Evolutionary conservation across 2,888 invertebrate species (phyloP).

Genomic region (Rambutsinella grinnellia): DNA sequence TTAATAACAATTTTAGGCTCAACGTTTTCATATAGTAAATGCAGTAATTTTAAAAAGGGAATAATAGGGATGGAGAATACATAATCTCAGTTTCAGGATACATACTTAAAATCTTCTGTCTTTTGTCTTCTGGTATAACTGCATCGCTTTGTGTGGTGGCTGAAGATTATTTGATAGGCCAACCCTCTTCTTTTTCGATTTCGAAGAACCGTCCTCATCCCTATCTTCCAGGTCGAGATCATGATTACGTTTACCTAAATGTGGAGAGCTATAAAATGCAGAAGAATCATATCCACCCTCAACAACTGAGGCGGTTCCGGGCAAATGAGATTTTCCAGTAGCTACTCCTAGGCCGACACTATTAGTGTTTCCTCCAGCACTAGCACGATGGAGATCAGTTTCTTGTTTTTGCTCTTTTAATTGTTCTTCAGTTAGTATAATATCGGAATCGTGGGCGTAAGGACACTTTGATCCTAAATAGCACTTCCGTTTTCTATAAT

Average conservation of each 20-base stretch:
- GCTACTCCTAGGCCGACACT: neutral
- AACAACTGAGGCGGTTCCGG: conserved; percentile 29
- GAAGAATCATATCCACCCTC: conserved; percentile 38
- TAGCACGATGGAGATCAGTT: conserved; percentile 26
- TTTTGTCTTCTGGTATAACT: conserved; percentile 36
- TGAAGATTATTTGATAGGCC: conserved; percentile 34
- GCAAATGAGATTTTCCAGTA: conserved; percentile 12
- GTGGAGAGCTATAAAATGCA: conserved; percentile 38
- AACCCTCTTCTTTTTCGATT: conserved; percentile 32
- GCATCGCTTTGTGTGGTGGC: conserved; percentile 31
- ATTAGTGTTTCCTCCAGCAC: neutral
- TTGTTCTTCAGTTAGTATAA: conserved; percentile 68
- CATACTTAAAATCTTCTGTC: conserved; percentile 14
- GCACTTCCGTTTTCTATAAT: conserved; percentile 90
- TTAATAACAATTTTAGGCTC: too few species aligned
- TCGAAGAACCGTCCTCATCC: conserved; percentile 1
- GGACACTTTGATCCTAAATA: conserved; percentile 93
- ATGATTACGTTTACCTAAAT: conserved; percentile 20
- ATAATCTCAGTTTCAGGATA: too few species aligned
- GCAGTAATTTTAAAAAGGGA: too few species aligned
- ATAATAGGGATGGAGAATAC: too few species aligned
- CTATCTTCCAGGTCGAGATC: neutral
- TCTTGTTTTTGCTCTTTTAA: conserved; percentile 30
- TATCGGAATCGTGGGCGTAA: conserved; percentile 90
- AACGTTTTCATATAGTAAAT: too few species aligned